These are phyloP conservation scores for Sinocyclocheilus rhinocerous DNA, from an alignment of 2,113 vertebrate genomes.

Conservation along the genomic window DNA sequence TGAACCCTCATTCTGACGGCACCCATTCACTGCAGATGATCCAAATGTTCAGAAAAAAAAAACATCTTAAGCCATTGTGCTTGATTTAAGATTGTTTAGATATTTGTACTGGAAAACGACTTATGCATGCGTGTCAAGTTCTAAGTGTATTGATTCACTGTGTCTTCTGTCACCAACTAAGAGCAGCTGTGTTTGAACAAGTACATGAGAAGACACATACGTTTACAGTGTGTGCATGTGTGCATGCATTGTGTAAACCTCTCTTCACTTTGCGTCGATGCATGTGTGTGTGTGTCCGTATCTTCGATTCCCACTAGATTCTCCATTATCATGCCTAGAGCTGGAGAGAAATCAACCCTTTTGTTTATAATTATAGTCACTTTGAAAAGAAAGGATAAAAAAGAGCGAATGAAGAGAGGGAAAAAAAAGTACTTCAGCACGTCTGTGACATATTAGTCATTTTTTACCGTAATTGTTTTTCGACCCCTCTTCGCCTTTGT, in stretches of 20 bases:
- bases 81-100: neutral
- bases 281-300: conserved; percentile 61
- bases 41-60: no score
- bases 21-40: neutral
- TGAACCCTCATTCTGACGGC: neutral
- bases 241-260: conserved; percentile 77
- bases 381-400: conserved; percentile 73
- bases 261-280: conserved; percentile 68
- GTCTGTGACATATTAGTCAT: conserved; percentile 82
- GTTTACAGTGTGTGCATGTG: conserved; percentile 55
- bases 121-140: neutral
- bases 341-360: conserved; percentile 75
- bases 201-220: conserved; percentile 40
- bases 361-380: conserved; percentile 80
- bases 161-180: conserved; percentile 48
- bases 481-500: conserved; percentile 75
- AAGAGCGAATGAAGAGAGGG: conserved; percentile 61
- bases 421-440: conserved; percentile 66
- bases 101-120: neutral
- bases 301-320: conserved; percentile 68
- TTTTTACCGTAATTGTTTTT: conserved; percentile 83
- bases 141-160: conserved; percentile 19
- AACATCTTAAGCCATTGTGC: neutral
- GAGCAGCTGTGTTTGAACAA: conserved; percentile 57
- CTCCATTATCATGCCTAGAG: conserved; percentile 77